Base-by-base conservation (phyloP, 2,113 vertebrate species). In the Embiotoca jacksoni region DNA sequence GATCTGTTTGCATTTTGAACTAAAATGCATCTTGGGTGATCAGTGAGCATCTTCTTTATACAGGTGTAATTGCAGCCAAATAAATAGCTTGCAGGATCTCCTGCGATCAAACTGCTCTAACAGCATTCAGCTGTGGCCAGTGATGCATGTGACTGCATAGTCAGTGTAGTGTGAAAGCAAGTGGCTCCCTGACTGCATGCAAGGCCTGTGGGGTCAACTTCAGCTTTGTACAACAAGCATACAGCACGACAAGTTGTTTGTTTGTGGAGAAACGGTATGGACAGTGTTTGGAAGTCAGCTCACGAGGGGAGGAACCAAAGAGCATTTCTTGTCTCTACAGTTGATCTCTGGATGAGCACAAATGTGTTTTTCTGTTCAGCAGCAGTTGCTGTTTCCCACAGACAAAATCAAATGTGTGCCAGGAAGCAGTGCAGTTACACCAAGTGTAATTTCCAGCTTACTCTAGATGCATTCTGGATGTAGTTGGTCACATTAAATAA, bases 141-240 rank as follows among this genome's bases (percentile, higher is more conserved):
- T 83, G 91, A 88, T 85, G 84, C 91, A 59, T 78, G 86, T 80
- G 83, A 81, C 81, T 86, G 78, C 74, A 81, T 65, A 81, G 69
- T 77, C 79, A 91, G 63, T 83, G 91, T 78, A 69, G 75, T 80
- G 86, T 91, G 83, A 90, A 89, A 84, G 58, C 80, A 62, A 78
- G 49, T 39, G 58, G 23, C 58, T 69, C 54, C 13, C 61, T 62
- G 62, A 65, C 68, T 79, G 57, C 72, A 75, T 77, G 71, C 53
- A 13, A 82, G 32, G 14, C 58, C 86, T 15, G 11, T 53, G 46
- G 55, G 82, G 82, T 86, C 74, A 81, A 46, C 56, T 32, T 47
- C 75, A 78, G 53, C 75, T 68, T 69, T 70, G 76, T 37, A 67
- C 58, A 50, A 80, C 81, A 78, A 73, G 75, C 61, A 64, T 53